Base-by-base conservation (phyloP, 2,888 invertebrate species). In the Leptopilina syphax region DNA sequence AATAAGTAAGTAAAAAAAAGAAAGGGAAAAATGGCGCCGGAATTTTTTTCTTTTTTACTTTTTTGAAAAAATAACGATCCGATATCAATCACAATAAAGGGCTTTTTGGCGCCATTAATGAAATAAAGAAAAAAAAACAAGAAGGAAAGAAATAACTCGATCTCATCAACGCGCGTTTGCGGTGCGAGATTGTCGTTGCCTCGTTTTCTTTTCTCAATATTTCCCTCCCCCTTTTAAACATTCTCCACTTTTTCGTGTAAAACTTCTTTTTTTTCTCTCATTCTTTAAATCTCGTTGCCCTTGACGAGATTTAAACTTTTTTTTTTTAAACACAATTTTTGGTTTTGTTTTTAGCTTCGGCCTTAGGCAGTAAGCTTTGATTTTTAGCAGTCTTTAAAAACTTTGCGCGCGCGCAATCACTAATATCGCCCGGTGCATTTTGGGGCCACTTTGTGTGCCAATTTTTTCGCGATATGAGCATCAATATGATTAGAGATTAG, bases 351-450 rank as follows among this genome's bases (percentile, higher is more conserved):
- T 73, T 73, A 13, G 73, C 57, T 73, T 67, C 18, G 44, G 67
- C 73, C 34, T 73, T 73, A 54, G 70, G 70, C 57, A 57, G 13
- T 65, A 65, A 65, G 65, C 65, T 65, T 65, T 73, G 34, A 57
- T 73, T 67, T 34, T 73, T 73, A 54, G 54, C 73, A 73, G 73
- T 73, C 73, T 73, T 73, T 73, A n/a, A 73, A 73, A 73, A 73
- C 57, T 73, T 73, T 7, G 54, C 70, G 54, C 73, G 73, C 73
- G 73, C 73, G 57, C 73, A 57, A 54, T 41, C 57, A 73, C 73
- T 73, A 73, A 24, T 54, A 41, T 73, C 73, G 73, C 57, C 44
- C 47, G 68, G 47, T 68, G 68, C 68, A 8, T 44, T 63, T 44
- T 6, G 0, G 44, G 50, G 10, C 5, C 41, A 66, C 66, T 13